phyloP scores from a whole-genome alignment of 2,797 vertebrate genomes.

The Sebastes flavidus region DNA sequence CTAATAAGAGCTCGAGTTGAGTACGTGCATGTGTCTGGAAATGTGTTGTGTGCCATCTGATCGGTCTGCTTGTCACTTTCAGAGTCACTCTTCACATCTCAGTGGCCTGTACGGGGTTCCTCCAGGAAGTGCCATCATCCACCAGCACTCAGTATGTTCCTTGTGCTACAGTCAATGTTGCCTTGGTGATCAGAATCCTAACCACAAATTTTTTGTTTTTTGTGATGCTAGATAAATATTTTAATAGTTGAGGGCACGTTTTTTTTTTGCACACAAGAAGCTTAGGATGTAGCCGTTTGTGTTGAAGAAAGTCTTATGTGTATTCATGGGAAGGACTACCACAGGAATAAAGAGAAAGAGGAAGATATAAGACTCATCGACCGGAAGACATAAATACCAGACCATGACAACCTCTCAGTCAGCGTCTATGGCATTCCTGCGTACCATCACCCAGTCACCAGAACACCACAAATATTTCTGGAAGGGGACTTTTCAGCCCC shows the following conservation, averaged over 20 bases:
- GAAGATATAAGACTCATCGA: background rate
- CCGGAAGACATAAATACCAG: slow-evolving; percentile 22
- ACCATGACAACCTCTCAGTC: slow-evolving; percentile 21
- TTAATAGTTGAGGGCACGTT: background rate
- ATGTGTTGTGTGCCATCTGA: slow-evolving; percentile 57
- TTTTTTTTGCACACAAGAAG: background rate
- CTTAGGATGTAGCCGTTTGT: background rate
- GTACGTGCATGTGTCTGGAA: slow-evolving; percentile 14
- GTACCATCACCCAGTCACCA: slow-evolving; percentile 47
- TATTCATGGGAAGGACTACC: background rate
- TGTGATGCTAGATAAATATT: background rate
- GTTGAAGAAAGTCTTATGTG: background rate
- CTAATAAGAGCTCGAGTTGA: background rate
- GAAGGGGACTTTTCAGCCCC: slow-evolving; percentile 50
- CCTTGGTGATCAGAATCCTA: slow-evolving; percentile 21
- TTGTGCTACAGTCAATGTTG: slow-evolving; percentile 26
- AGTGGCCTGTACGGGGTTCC: slow-evolving; percentile 88
- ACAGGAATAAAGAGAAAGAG: background rate
- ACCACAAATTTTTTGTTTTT: background rate
- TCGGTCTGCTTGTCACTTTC: slow-evolving; percentile 66
- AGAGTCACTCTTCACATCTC: slow-evolving; percentile 92
- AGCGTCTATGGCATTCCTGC: slow-evolving; percentile 28
- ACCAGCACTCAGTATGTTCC: slow-evolving; percentile 90
- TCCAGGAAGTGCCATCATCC: slow-evolving; percentile 83
- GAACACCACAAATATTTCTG: slow-evolving; percentile 70